A percentile compares a stretch with the other conserved stretches of the same genome.
Conservation (phyloP, 2,888 invertebrate genomes). For the Fragum sueziense region DNA sequence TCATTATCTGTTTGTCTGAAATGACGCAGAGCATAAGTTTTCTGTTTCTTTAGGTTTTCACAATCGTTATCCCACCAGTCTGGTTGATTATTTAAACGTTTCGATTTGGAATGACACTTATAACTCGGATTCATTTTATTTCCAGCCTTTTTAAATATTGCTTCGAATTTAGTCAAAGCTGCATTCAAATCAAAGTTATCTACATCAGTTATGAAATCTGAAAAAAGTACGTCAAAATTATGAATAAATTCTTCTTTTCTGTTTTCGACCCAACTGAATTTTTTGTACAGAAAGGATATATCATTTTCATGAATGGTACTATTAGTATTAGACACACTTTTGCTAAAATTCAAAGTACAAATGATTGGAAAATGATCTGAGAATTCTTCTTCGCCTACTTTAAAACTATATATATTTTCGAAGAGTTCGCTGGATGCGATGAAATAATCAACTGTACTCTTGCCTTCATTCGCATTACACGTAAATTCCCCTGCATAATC, state of each 20-base stretch:
- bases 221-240: too few relatives aligned
- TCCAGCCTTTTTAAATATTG: too few relatives aligned
- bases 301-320: not conserved
- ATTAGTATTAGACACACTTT: not conserved
- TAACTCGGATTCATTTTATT: too few relatives aligned
- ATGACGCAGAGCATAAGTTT: too few relatives aligned
- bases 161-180: too few relatives aligned
- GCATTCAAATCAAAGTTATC: too few relatives aligned
- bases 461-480: slow-evolving; percentile 10
- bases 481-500: not conserved
- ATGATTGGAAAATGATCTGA: not conserved
- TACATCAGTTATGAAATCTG: too few relatives aligned
- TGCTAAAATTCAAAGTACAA: not conserved
- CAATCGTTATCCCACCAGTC: too few relatives aligned
- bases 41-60: too few relatives aligned
- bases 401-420: not conserved
- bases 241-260: not conserved
- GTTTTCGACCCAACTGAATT: not conserved
- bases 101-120: too few relatives aligned
- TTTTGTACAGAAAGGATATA: not conserved
- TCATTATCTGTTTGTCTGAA: too few relatives aligned
- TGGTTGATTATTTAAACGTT: too few relatives aligned
- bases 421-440: not conserved
- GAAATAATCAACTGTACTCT: slow-evolving; percentile 11
- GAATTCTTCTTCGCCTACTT: not conserved